These are phyloP conservation scores for Caenorhabditis inopinata DNA, from an alignment of 1,140 invertebrate genomes.

Conservation along the genomic window DNA sequence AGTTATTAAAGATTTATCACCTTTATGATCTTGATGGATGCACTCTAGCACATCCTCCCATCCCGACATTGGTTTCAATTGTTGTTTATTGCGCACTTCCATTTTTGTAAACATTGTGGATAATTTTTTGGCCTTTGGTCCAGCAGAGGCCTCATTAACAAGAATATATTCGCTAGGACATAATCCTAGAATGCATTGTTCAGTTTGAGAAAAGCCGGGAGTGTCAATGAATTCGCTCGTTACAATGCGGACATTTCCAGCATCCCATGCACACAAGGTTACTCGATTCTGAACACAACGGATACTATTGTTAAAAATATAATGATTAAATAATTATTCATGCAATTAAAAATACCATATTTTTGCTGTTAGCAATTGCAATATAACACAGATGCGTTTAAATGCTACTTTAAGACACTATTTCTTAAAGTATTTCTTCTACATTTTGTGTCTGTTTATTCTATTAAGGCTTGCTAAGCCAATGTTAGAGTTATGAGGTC, in stretches of 20 bases:
- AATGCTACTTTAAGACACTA: too few species aligned
- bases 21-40: background rate
- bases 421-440: too few species aligned
- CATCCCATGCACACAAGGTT: slow-evolving; percentile 18
- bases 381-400: too few species aligned
- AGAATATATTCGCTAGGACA: slow-evolving; percentile 35
- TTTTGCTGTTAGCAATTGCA: too few species aligned
- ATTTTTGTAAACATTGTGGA: background rate
- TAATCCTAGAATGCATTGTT: slow-evolving; percentile 32
- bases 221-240: slow-evolving; percentile 41
- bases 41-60: background rate
- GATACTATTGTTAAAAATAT: background rate
- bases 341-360: too few species aligned
- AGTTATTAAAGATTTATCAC: too few species aligned
- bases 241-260: slow-evolving; percentile 27
- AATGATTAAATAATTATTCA: too few species aligned
- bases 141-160: background rate
- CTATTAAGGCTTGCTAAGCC: too few species aligned
- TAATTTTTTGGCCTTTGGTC: background rate
- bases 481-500: too few species aligned
- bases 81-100: background rate
- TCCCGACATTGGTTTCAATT: background rate
- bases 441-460: too few species aligned
- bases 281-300: slow-evolving; percentile 25
- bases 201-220: slow-evolving; percentile 20